Conservation (phyloP, 2,797 vertebrate species). For the Lindbergichthys nudifrons region DNA sequence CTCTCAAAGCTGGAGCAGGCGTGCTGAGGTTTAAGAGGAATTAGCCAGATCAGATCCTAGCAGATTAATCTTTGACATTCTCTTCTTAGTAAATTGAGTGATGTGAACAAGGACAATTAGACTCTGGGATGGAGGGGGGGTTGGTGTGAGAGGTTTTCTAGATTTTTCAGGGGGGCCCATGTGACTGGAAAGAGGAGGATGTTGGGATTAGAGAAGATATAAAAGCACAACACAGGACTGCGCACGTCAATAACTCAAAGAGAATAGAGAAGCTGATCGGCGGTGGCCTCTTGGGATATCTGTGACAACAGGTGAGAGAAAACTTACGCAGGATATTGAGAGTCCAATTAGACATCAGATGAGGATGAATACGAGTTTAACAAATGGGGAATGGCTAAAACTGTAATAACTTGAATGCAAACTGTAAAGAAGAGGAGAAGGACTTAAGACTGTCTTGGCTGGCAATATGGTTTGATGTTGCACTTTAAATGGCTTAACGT, state of each 20-base stretch:
- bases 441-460: neutral
- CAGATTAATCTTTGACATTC: conserved; percentile 67
- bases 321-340: neutral
- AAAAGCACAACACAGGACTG: conserved; percentile 48
- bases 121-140: neutral
- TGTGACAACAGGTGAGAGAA: conserved; percentile 67
- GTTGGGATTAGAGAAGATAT: conserved; percentile 75
- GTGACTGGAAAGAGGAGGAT: conserved; percentile 71
- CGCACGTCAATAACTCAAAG: conserved; percentile 17
- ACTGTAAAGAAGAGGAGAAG: neutral
- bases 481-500: neutral
- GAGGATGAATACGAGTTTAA: neutral
- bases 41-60: conserved; percentile 63
- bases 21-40: conserved; percentile 61
- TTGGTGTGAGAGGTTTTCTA: neutral
- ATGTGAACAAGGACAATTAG: neutral
- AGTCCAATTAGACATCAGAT: neutral
- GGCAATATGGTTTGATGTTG: neutral
- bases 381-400: neutral
- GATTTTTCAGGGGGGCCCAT: conserved; percentile 34
- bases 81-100: neutral
- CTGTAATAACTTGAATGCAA: neutral
- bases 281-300: conserved; percentile 49
- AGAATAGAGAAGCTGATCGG: conserved; percentile 35
- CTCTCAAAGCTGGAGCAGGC: conserved; percentile 42